Percentiles rank a stretch among this genome's conserved stretches.
These are phyloP conservation scores for Porphyrio hochstetteri DNA, from an alignment of 2,113 vertebrate genomes.

Conservation along the genomic window DNA sequence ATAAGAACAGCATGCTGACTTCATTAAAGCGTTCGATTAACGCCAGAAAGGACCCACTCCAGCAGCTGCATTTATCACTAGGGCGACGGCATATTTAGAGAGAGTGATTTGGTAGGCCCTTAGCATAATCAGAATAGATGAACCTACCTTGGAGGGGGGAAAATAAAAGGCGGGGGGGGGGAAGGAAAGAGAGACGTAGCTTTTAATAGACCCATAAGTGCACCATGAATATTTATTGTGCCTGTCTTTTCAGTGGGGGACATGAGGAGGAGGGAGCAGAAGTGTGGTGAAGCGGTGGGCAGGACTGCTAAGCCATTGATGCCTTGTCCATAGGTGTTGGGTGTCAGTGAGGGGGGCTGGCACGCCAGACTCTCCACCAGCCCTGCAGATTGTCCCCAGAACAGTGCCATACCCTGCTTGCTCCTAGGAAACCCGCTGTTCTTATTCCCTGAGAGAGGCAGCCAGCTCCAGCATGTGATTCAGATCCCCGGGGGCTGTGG, in stretches of 20 bases:
- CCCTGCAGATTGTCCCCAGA: neutral
- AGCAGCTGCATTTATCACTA: conserved; percentile 55
- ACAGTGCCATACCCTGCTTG: rapidly evolving
- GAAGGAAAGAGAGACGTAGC: neutral
- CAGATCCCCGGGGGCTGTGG: neutral
- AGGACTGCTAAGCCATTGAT: neutral
- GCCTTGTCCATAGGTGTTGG: neutral
- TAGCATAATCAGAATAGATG: conserved; percentile 63
- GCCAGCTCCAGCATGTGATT: neutral
- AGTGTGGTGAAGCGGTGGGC: neutral
- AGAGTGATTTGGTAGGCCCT: conserved; percentile 49
- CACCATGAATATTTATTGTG: conserved; percentile 51
- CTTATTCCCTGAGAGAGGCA: rapidly evolving
- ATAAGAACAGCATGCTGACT: conserved; percentile 28
- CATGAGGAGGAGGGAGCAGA: neutral
- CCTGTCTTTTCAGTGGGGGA: neutral
- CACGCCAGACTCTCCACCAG: neutral
- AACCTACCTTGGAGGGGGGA: neutral
- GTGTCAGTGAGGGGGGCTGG: rapidly evolving
- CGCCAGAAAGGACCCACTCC: conserved; percentile 47
- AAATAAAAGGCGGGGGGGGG: neutral
- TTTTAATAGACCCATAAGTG: conserved; percentile 67
- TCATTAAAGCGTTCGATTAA: conserved; percentile 63
- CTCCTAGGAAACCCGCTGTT: neutral
- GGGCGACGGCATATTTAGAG: conserved; percentile 42